These are phyloP conservation scores for Formica selysi DNA, from an alignment of 1,140 invertebrate genomes.

Conservation along the genomic window DNA sequence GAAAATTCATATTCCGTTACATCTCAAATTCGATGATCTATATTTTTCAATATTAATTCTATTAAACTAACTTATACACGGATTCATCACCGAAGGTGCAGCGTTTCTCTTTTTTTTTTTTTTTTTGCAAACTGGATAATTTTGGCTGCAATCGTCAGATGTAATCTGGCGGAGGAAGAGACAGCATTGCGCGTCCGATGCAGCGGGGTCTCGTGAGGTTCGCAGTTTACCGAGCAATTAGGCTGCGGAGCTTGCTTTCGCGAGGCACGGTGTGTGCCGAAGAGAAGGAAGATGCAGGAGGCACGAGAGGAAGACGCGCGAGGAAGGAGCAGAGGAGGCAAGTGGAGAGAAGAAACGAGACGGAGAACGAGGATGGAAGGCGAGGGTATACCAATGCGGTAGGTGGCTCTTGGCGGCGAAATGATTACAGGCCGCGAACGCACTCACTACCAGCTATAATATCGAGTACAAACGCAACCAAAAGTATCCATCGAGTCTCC, in stretches of 20 bases:
- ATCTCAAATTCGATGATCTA: not conserved
- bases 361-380: slow-evolving; percentile 50
- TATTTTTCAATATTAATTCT: not conserved
- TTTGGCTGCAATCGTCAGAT: not conserved
- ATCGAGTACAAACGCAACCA: slow-evolving; percentile 81
- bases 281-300: slow-evolving; percentile 49
- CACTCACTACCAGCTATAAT: slow-evolving; percentile 83
- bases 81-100: not conserved
- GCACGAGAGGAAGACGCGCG: slow-evolving; percentile 52
- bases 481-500: slow-evolving; percentile 73
- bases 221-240: slow-evolving; percentile 78
- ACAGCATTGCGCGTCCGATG: slow-evolving; percentile 54
- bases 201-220: slow-evolving; percentile 53
- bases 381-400: slow-evolving; percentile 80
- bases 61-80: not conserved
- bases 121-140: slow-evolving; percentile 24
- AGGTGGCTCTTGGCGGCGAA: slow-evolving; percentile 83
- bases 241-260: slow-evolving; percentile 59
- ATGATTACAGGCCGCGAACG: slow-evolving; percentile 83
- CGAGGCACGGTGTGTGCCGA: slow-evolving; percentile 56
- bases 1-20: not conserved
- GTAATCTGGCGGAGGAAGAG: slow-evolving; percentile 43
- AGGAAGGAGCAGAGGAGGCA: slow-evolving; percentile 34
- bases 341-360: slow-evolving; percentile 39
- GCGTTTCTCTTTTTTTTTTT: not conserved